Conservation (phyloP, 2,113 vertebrate genomes). For the Odocoileus virginianus region DNA sequence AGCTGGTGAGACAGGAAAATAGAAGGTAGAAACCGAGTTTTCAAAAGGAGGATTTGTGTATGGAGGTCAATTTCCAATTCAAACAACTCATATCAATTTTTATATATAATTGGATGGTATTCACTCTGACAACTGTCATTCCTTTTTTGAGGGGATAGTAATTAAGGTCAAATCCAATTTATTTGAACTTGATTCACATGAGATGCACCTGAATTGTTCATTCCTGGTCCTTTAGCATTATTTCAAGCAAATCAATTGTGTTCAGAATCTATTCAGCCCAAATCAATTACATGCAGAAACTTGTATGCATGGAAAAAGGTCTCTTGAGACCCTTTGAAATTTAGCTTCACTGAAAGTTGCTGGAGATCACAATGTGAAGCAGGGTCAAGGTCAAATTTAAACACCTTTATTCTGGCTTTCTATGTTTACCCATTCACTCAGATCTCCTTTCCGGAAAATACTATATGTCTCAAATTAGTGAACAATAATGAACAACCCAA, state of each 20-base stretch:
- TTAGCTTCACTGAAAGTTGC: neutral
- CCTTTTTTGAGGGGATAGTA: neutral
- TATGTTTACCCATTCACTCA: neutral
- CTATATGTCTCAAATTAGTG: neutral
- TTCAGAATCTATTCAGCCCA: neutral
- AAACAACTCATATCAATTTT: neutral
- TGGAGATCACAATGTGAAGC: neutral
- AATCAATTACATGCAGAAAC: slow-evolving; percentile 27
- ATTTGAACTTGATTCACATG: slow-evolving; percentile 23
- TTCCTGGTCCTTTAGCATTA: neutral
- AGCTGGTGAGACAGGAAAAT: neutral
- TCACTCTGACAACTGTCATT: neutral
- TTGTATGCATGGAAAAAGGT: neutral
- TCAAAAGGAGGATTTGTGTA: neutral
- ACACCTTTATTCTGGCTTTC: neutral
- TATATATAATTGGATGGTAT: neutral
- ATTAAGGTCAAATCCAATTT: slow-evolving; percentile 36
- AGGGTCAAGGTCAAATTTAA: neutral
- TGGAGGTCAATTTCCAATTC: neutral
- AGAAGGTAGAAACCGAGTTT: neutral
- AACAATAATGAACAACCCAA: neutral
- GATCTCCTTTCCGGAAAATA: neutral
- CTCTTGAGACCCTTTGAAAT: neutral
- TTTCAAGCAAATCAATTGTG: slow-evolving; percentile 38
- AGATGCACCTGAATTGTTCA: neutral